Percentiles rank a stretch among this genome's conserved stretches.
Conservation (phyloP, 2,888 invertebrate genomes). For the Oxystoma pomonae region DNA sequence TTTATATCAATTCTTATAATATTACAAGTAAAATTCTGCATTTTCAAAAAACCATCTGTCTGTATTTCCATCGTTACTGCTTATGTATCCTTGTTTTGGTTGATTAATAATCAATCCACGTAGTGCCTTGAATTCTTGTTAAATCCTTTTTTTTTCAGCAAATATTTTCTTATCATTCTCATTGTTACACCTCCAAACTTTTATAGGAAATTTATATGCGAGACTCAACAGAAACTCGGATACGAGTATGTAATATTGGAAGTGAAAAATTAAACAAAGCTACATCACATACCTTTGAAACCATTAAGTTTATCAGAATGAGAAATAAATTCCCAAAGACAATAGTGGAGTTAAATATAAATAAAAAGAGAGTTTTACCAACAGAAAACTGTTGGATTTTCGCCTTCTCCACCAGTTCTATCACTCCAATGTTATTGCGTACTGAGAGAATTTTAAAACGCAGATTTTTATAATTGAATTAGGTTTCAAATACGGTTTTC, state of each 20-base stretch:
- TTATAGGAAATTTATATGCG: slow-evolving; percentile 6
- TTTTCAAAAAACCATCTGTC: slow-evolving; percentile 10
- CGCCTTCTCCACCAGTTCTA: too few species aligned
- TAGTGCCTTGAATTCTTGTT: slow-evolving; percentile 4
- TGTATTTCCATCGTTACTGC: slow-evolving; percentile 4
- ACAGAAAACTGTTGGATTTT: too few species aligned
- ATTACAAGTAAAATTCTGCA: slow-evolving; percentile 1
- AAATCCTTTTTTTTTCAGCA: slow-evolving; percentile 10
- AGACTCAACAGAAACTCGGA: slow-evolving; percentile 5
- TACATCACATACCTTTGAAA: not conserved
- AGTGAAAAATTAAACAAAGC: not conserved
- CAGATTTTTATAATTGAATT: too few species aligned
- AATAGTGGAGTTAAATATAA: too few species aligned
- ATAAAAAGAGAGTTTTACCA: too few species aligned
- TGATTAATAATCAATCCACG: slow-evolving; percentile 4
- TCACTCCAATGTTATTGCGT: too few species aligned
- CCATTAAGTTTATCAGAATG: slow-evolving; percentile 3
- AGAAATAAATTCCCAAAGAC: too few species aligned
- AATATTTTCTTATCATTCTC: slow-evolving; percentile 1
- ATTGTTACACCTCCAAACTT: slow-evolving; percentile 3
- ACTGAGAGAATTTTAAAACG: too few species aligned
- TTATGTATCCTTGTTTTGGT: slow-evolving; percentile 9
- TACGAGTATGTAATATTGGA: slow-evolving; percentile 2
- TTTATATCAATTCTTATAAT: slow-evolving; percentile 6
- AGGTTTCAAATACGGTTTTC: too few species aligned